Evolutionary conservation across 2,797 vertebrate genomes (phyloP), one percentile per base, ranked within the genome.

Genomic region (Sebastes glaucus): DNA sequence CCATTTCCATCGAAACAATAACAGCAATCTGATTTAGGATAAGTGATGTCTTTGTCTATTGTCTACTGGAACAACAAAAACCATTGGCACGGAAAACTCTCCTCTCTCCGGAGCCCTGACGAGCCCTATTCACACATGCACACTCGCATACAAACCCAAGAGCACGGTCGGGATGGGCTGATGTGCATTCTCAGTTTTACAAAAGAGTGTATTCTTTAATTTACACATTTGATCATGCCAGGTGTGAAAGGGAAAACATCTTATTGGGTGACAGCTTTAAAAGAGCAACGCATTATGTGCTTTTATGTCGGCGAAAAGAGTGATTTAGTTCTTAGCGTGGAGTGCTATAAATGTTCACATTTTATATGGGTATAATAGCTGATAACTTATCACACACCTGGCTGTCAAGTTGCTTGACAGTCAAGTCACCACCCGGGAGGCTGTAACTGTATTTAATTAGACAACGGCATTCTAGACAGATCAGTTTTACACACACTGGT

Each of bases 41-140:
- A 88, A 93, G 88, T 84, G 80, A 85, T 89, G 87, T 87, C 89
- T 93, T 94, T 95, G 93, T 94, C 91, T 89, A 92, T 94, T 94
- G 94, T 94, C 78, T 80, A 4, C 72, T 80, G 67, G 80, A 91
- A 90, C 81, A 92, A 91, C 87, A 88, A 86, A 87, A 90, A 74
- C 74, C 88, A 84, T 79, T 91, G 84, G 85, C 78, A 86, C 64
- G 14, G 70, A 78, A 89, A 88, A 68, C 74, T 30, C 71, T 75
- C 66, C 32, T 71, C 85, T 80, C 79, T 89, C 76, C n/a, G 49
- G 89, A 88, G 86, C 71, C 20, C 74, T 28, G 82, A 89, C 91
- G 9, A 85, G 32, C 83, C 76, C 79, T 76, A 23, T 78, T 78
- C 71, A 85, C 71, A 72, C 78, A 73, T 69, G 28, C 70, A 71